These are phyloP conservation scores for Vicugna pacos DNA, from an alignment of 2,113 vertebrate species.

Conservation along the genomic window DNA sequence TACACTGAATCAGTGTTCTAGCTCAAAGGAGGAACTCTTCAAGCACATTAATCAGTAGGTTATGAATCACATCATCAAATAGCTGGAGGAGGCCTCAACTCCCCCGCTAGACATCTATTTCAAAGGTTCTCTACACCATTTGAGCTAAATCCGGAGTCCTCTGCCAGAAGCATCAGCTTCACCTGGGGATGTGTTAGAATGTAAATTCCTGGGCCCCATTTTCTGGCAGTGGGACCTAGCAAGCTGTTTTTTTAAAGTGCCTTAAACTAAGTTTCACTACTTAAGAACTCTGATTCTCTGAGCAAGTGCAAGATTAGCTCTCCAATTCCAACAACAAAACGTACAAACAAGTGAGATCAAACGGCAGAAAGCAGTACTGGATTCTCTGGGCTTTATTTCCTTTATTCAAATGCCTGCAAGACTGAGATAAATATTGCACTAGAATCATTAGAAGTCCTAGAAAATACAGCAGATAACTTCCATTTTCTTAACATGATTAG, in stretches of 20 bases:
- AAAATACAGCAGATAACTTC: constrained; percentile 7
- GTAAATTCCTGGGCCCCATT: neutral
- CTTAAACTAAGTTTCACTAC: neutral
- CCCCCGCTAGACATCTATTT: neutral
- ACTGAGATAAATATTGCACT: neutral
- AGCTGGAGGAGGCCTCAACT: neutral
- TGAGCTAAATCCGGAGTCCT: neutral
- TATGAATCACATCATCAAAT: neutral
- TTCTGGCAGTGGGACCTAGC: neutral
- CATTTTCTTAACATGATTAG: neutral
- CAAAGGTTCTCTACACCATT: neutral
- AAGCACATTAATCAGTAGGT: neutral
- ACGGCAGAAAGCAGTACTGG: neutral
- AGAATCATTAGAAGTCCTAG: neutral
- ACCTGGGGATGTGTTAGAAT: neutral
- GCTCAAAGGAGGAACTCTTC: neutral
- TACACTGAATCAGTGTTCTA: neutral
- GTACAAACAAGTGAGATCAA: neutral
- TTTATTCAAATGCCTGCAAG: neutral
- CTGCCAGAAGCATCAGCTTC: neutral
- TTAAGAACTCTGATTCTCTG: neutral
- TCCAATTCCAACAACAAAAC: neutral
- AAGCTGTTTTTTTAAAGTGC: neutral
- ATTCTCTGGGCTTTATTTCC: neutral
- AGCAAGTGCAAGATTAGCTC: neutral